phyloP scores from a whole-genome alignment of 2,113 vertebrate genomes.

The Cricetomys ansorgei region DNA sequence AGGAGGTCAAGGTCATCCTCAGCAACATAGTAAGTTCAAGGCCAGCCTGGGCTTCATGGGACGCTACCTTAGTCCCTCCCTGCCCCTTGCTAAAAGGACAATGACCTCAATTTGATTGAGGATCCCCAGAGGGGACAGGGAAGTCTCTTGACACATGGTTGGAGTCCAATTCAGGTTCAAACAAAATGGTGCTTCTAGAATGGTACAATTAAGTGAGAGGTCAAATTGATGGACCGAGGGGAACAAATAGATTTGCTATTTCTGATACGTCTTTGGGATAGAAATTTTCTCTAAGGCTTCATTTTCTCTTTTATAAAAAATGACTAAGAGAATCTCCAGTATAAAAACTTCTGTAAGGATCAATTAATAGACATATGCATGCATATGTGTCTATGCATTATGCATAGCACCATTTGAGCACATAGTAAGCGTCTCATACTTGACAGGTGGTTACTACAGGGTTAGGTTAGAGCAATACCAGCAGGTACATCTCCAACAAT shows the following conservation, averaged over 20 bases:
- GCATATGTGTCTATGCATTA: background rate
- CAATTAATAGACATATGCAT: background rate
- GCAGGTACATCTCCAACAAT: background rate
- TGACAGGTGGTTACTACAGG: background rate
- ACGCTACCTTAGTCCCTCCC: background rate
- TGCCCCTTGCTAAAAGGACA: background rate
- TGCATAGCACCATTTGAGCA: background rate
- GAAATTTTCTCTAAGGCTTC: background rate
- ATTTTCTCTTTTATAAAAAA: conserved; percentile 12
- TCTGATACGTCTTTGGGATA: conserved; percentile 6
- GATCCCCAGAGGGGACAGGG: background rate
- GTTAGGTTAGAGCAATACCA: background rate
- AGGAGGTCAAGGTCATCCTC: background rate
- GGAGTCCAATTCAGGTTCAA: conserved; percentile 4
- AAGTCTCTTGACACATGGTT: background rate
- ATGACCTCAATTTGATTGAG: background rate
- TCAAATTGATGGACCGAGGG: background rate
- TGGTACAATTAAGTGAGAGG: background rate
- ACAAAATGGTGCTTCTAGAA: background rate
- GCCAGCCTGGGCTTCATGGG: background rate
- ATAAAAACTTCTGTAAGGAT: background rate
- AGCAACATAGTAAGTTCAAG: background rate
- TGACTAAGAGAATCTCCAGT: background rate
- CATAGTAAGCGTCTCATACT: background rate
- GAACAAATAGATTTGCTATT: background rate